Conservation (phyloP, 2,888 invertebrate species). For the Pseudanteris insignis region DNA sequence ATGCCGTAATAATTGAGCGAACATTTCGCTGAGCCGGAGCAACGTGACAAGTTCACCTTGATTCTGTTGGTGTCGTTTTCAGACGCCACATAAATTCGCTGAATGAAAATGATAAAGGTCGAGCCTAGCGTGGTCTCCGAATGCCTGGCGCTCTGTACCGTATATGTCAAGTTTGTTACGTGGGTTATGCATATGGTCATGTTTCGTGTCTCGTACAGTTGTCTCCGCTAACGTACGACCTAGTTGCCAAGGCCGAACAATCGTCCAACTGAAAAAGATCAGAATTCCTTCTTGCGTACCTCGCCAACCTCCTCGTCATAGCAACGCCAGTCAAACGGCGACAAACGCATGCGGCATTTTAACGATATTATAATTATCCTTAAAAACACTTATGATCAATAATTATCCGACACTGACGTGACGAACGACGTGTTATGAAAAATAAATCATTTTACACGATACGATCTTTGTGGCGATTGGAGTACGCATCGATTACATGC, state of each 20-base stretch:
- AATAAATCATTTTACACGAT: constrained; percentile 28
- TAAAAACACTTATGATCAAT: constrained; percentile 28
- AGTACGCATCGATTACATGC: neutral
- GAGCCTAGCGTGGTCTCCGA: constrained; percentile 13
- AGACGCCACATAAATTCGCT: constrained; percentile 17
- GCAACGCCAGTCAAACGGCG: constrained; percentile 4
- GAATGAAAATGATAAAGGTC: constrained; percentile 24
- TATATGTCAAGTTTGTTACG: constrained; percentile 50
- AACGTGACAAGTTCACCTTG: constrained; percentile 11
- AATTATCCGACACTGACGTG: constrained; percentile 11
- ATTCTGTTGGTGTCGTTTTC: constrained; percentile 3
- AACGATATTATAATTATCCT: constrained; percentile 35
- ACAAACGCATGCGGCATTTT: constrained; percentile 21
- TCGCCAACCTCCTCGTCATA: neutral
- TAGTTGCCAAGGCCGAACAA: constrained; percentile 37
- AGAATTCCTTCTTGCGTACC: constrained; percentile 45
- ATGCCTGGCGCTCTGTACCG: constrained; percentile 40
- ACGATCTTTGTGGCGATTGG: constrained; percentile 1
- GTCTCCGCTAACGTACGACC: constrained; percentile 28
- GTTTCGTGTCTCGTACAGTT: constrained; percentile 41
- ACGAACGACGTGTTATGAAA: constrained; percentile 25
- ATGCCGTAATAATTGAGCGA: neutral
- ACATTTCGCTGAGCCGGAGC: neutral
- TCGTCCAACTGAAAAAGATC: constrained; percentile 35
- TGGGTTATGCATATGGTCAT: constrained; percentile 49